Evolutionary conservation across 2,888 invertebrate species (phyloP), one percentile per base, ranked within the genome.

Genomic region (Phragmatobia fuliginosa): DNA sequence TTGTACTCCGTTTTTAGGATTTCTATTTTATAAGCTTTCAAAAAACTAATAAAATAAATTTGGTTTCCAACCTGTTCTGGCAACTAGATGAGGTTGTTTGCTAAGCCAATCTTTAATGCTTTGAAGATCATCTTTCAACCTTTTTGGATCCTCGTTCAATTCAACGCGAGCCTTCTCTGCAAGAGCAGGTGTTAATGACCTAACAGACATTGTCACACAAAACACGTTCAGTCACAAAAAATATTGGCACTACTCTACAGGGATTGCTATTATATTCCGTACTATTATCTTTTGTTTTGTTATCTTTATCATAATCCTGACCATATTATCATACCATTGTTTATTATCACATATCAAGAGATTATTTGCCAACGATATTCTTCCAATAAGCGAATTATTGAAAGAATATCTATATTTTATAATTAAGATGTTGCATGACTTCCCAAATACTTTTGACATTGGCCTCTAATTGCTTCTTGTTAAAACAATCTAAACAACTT

Each of bases 61-160:
- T 61, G 68, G 67, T 32, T 41, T 65, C 74, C 60, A 71, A 90
- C 90, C 90, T 79, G 87, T 90, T 72, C 90, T 84, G 14, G 87
- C 88, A 28, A 87, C 91, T 25, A 96, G 83, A 84, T 96, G 96
- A 0, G 95, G 95, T 80, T 96, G 96, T 80, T 96, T 96, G 2
- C 89, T 86, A n/a, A 96, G 81, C 96, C 96, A 96, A 52, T 95
- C 94, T 79, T 94, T 95, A 32, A 96, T 88, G 78, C 93, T 90
- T 68, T 94, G 88, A 33, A 96, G 85, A 81, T 96, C 95, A 68
- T 91, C 91, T 1, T 85, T 84, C 49, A 96, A 83, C 60, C 92
- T 85, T 11, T 88, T 90, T 0, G 96, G 94, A 78, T 95, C 94
- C 86, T 96, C 96, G 72, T 94, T 93, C 41, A 96, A 83, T 83